Percentiles rank a stretch among this genome's conserved stretches.
phyloP scores from a whole-genome alignment of 1,140 invertebrate genomes.

The Ladona fulva region DNA sequence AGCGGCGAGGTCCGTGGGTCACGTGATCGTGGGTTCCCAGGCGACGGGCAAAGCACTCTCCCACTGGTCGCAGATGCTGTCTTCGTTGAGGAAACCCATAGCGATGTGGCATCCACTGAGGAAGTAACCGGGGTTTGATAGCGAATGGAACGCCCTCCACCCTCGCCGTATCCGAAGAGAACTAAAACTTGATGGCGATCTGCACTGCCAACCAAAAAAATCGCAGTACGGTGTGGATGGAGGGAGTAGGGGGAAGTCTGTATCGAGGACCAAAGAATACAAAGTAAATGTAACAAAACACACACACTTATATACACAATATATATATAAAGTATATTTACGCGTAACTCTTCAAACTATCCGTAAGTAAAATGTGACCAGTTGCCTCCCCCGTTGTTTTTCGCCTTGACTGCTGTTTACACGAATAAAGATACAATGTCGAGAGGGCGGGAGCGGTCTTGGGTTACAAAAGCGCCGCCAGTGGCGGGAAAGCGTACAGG shows the following conservation, averaged over 20 bases:
- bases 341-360: neutral
- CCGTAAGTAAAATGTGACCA: neutral
- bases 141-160: neutral
- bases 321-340: conserved; percentile 6
- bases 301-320: neutral
- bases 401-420: neutral
- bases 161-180: neutral
- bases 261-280: neutral
- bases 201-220: neutral
- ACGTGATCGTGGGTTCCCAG: conserved; percentile 60
- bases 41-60: conserved; percentile 57
- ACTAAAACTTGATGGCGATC: neutral
- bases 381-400: neutral
- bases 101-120: conserved; percentile 79
- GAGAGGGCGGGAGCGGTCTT: no score
- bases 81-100: conserved; percentile 67
- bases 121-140: conserved; percentile 43
- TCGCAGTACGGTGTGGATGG: neutral
- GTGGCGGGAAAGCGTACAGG: no score
- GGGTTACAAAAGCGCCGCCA: no score
- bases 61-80: conserved; percentile 77
- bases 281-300: neutral
- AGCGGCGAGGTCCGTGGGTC: conserved; percentile 51
- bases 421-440: neutral
- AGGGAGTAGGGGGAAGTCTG: neutral